Evolutionary conservation across 30 jellyfish, hydroid and myxozoan genomes (phyloP), one percentile per base, ranked within the genome.

Genomic region (Pseudorhiza aurosa): DNA sequence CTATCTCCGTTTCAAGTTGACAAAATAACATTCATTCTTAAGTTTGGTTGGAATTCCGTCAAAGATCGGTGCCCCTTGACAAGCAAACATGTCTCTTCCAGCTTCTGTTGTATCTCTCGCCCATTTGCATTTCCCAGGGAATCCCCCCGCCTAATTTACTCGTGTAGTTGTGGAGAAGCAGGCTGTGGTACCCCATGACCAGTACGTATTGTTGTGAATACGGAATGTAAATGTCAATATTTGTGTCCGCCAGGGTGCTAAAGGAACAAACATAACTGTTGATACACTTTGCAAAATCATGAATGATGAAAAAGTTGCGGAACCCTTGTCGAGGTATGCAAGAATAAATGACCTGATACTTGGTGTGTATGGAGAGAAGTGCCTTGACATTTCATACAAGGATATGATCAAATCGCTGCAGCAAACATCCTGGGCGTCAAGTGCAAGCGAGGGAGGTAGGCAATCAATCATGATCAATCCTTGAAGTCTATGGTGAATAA

Each of bases 371-470:
- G 79, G 84, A 8, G 28, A 15, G 65, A 71, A 81, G 49, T 93
- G 99, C 55, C 68, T 93, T 9, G 96, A 87, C 67, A 87, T 64
- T 2, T 45, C 77, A 25, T 93, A 93, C 62, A 67, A 87, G 4
- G 96, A 93, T 32, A 85, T 83, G 59, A 58, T 87, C 27, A 15
- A 65, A 18, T 44, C 87, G n/a, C 69, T 93, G 96, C 74, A 46
- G 73, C 65, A 82, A 65, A 82, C 85, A 19, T 45, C 93, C 2
- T 92, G 98, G 98, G 27, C 21, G 1, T 73, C 96, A 9, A 33
- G 96, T 58, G 98, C 98, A 47, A 85, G 94, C 14, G 99, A 93
- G 72, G 99, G 99, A 80, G 99, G 99, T 86, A 2, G 8, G 72
- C 36, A 39, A 39, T 39, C 50, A 39, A 39, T 39, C 50, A 39